These are phyloP conservation scores for Archivesica marissinica DNA, from an alignment of 1,140 invertebrate species.

Conservation along the genomic window DNA sequence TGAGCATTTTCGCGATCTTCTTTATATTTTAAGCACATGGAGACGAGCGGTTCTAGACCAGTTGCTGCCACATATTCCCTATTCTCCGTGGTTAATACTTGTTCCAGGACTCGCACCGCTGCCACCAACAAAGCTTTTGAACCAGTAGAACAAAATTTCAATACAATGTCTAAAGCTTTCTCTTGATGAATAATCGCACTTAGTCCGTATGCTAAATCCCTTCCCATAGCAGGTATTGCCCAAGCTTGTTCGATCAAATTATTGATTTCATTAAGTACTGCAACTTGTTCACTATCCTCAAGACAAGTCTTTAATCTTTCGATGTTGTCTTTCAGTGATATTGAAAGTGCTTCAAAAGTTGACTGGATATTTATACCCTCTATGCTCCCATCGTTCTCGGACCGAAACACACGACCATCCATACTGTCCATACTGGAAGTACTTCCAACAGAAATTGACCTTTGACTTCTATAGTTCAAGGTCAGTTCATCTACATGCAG, in stretches of 20 bases:
- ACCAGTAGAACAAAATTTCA: conserved; percentile 74
- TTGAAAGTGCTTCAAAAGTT: conserved; percentile 38
- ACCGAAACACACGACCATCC: background rate
- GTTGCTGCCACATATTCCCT: conserved; percentile 96
- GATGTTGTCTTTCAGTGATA: conserved; percentile 49
- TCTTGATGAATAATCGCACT: conserved; percentile 94
- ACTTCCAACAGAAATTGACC: conserved; percentile 55
- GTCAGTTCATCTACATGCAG: conserved; percentile 51
- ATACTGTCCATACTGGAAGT: conserved; percentile 60
- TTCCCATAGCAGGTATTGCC: conserved; percentile 96
- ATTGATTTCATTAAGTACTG: conserved; percentile 53
- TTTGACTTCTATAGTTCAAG: conserved; percentile 55
- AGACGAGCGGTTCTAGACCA: conserved; percentile 92
- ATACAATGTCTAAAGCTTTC: conserved; percentile 93
- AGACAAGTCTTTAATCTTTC: background rate
- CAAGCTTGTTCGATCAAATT: conserved; percentile 89
- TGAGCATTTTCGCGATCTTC: conserved; percentile 91
- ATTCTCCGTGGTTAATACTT: conserved; percentile 94
- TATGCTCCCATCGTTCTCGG: conserved; percentile 11
- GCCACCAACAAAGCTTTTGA: conserved; percentile 77
- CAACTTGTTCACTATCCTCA: conserved; percentile 35
- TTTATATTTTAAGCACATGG: conserved; percentile 90
- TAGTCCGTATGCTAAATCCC: conserved; percentile 87
- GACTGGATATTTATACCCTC: conserved; percentile 36
- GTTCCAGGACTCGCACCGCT: conserved; percentile 90